Evolutionary conservation across 2,888 invertebrate species (phyloP), one percentile per base, ranked within the genome.

Genomic region (Pimpla rufipes): DNA sequence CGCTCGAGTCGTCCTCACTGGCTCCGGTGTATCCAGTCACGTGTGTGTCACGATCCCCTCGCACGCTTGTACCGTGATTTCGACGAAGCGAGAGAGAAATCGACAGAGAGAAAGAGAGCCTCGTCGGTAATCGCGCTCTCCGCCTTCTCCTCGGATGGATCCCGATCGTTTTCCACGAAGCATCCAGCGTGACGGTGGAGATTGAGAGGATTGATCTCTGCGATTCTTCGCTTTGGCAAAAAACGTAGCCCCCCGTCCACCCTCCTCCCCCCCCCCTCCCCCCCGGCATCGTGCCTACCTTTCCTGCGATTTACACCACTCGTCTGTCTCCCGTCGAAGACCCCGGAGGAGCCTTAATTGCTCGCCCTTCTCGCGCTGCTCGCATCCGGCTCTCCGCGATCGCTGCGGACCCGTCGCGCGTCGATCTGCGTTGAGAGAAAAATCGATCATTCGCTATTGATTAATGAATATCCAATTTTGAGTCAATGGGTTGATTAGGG

Each of bases 361-460:
- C 85, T 66, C 70, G 64, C 67, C 29, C 29, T 29, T 5, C 3
- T 29, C 29, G 75, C 79, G 80, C 64, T 50, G 68, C 70, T 64
- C 42, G 57, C 42, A 71, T 71, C 71, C 71, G 71, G 57, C 21
- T 70, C 29, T 29, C 29, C 29, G 29, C n/a, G 37, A 37, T 11
- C 21, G 68, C 21, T 55, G 21, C n/a, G 13, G 11, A 23, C 78
- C 47, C 57, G 35, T n/a, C n/a, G 50, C 21, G 29, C 67, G 73
- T 59, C 23, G 42, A 18, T 78, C 73, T 81, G 83, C 81, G 67
- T 75, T 79, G 83, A 84, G 84, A 84, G 84, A 85, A 76, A 84
- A 83, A 78, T 57, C 74, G 78, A 62, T 67, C 59, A 55, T 45
- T 74, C 71, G 76, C 70, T n/a, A n/a, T n/a, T n/a, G n/a, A 73